phyloP scores from a whole-genome alignment of 2,113 vertebrate genomes.

The Candoia aspera region DNA sequence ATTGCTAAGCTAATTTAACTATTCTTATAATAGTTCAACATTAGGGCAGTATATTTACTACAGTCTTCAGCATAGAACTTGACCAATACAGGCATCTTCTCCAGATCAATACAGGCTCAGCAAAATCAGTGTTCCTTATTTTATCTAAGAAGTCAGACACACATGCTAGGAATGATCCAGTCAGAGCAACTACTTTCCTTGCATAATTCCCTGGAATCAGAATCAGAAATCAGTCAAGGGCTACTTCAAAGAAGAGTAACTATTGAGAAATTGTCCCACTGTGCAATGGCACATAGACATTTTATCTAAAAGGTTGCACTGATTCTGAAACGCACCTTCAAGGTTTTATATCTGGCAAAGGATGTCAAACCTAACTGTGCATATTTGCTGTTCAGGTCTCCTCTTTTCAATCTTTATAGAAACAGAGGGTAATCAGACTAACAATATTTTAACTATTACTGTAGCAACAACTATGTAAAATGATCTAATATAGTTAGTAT shows the following conservation, averaged over 20 bases:
- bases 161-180: too few relatives aligned
- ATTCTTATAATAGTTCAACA: neutral
- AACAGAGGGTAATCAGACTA: neutral
- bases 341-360: neutral
- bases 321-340: neutral
- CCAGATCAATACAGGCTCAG: neutral
- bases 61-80: neutral
- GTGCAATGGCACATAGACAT: conserved; percentile 21
- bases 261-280: conserved; percentile 1
- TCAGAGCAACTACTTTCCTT: too few relatives aligned
- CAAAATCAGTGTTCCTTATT: neutral
- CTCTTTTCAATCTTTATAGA: conserved; percentile 2
- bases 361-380: neutral
- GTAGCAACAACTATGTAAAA: conserved; percentile 9
- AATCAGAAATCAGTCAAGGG: neutral
- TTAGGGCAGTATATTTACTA: neutral
- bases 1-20: neutral
- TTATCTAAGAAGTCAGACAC: too few relatives aligned
- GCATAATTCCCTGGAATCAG: neutral
- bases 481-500: neutral
- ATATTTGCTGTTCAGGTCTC: neutral
- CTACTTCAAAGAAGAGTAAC: conserved; percentile 15
- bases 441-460: rapidly evolving
- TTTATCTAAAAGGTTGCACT: conserved; percentile 18
- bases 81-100: neutral